A percentile compares a stretch with the other conserved stretches of the same genome.
Evolutionary conservation across 2,888 invertebrate genomes (phyloP).

Genomic region (Caenorhabditis panamensis): DNA sequence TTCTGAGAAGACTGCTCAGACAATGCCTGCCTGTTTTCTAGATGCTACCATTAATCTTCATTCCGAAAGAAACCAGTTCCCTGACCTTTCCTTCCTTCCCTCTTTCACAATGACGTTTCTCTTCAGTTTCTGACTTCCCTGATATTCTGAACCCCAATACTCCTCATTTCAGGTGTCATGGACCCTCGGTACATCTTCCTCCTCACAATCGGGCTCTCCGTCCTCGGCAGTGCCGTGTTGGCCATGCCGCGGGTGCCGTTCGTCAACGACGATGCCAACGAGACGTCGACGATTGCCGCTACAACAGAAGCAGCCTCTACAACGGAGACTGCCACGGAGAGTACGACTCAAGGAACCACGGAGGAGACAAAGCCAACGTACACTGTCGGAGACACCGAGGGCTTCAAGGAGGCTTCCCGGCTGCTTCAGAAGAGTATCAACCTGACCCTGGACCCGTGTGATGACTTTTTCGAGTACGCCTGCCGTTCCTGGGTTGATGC

Average conservation of each 20-base stretch:
- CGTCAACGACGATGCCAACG: constrained; percentile 41
- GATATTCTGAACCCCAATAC: not conserved
- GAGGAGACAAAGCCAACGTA: constrained; percentile 27
- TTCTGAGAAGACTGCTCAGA: too few relatives aligned
- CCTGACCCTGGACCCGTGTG: constrained; percentile 62
- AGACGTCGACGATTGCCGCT: not conserved
- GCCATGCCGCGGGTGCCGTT: constrained; percentile 50
- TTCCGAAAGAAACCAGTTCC: constrained; percentile 4
- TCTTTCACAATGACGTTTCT: constrained; percentile 16
- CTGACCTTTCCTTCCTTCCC: constrained; percentile 3
- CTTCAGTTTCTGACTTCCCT: constrained; percentile 25
- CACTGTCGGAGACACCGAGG: constrained; percentile 43
- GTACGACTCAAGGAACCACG: constrained; percentile 13
- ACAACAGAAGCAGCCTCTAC: not conserved
- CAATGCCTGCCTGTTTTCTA: too few relatives aligned
- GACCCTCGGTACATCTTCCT: constrained; percentile 30
- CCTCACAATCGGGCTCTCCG: constrained; percentile 13
- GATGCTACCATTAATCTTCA: not conserved
- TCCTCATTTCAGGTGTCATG: constrained; percentile 35
- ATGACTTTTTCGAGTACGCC: constrained; percentile 74
- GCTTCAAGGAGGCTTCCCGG: constrained; percentile 44
- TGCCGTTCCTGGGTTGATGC: constrained; percentile 75
- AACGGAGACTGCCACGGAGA: not conserved
- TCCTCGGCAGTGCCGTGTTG: constrained; percentile 19
- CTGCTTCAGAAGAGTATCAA: constrained; percentile 50